These are phyloP conservation scores for Podarcis lilfordi DNA, from an alignment of 2,797 vertebrate genomes.

Conservation along the genomic window DNA sequence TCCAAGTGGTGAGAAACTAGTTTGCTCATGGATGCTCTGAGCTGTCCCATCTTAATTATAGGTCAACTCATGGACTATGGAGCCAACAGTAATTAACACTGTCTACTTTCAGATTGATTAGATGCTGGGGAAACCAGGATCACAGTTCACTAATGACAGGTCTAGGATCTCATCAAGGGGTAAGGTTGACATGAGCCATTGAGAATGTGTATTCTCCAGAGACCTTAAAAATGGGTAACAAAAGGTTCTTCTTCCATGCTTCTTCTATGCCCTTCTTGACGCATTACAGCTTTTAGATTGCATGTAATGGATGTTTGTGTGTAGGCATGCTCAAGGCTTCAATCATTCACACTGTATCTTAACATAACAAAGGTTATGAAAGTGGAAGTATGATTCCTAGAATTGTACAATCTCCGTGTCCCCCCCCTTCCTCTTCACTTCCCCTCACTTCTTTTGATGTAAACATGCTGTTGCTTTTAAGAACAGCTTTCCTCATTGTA, in stretches of 20 bases:
- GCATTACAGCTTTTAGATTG: neutral
- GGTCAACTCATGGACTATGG: neutral
- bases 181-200: neutral
- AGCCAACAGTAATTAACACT: neutral
- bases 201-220: neutral
- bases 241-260: neutral
- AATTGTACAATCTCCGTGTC: neutral
- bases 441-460: neutral
- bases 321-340: neutral
- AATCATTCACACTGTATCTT: neutral
- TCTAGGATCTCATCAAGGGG: neutral
- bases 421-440: neutral
- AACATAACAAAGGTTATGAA: neutral
- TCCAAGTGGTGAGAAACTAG: neutral
- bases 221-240: neutral
- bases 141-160: conserved; percentile 8
- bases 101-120: conserved; percentile 4
- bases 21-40: neutral
- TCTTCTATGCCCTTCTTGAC: neutral
- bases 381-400: neutral
- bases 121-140: conserved; percentile 22
- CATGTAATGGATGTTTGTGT: neutral
- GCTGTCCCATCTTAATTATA: neutral
- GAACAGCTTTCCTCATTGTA: neutral
- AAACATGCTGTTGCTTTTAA: neutral